Evolutionary conservation across 2,888 invertebrate genomes (phyloP).

Genomic region (Napeogenes sylphis): DNA sequence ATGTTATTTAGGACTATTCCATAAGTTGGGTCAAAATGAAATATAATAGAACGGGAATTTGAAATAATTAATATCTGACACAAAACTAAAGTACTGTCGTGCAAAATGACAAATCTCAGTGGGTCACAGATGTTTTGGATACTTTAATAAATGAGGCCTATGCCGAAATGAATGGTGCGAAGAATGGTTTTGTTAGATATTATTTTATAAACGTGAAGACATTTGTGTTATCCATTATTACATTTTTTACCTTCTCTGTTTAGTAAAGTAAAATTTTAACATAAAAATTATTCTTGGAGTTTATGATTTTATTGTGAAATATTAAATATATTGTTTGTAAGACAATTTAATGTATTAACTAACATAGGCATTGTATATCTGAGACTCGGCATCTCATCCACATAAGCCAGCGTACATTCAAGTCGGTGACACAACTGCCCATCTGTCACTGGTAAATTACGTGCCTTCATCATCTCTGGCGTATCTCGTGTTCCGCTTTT

Average conservation of each 20-base stretch:
- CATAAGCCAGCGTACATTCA: slow-evolving; percentile 28
- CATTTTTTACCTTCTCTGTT: background rate
- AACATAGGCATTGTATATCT: slow-evolving; percentile 24
- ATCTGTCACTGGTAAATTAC: slow-evolving; percentile 74
- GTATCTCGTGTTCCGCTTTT: slow-evolving; percentile 38
- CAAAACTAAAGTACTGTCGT: slow-evolving; percentile 38
- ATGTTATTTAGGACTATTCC: background rate
- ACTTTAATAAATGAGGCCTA: slow-evolving; percentile 71
- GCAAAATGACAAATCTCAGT: slow-evolving; percentile 60
- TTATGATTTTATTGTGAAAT: too few relatives aligned
- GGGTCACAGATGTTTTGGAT: slow-evolving; percentile 67
- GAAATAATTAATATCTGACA: slow-evolving; percentile 30
- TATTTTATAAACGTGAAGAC: background rate
- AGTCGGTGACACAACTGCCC: slow-evolving; percentile 50
- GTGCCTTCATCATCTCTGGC: slow-evolving; percentile 66
- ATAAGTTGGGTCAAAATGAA: slow-evolving; percentile 11
- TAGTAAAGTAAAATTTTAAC: too few relatives aligned
- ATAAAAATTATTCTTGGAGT: too few relatives aligned
- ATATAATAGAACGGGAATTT: slow-evolving; percentile 16
- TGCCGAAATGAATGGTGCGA: slow-evolving; percentile 48
- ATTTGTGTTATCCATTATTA: slow-evolving; percentile 12
- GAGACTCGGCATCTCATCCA: slow-evolving; percentile 32
- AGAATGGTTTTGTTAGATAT: slow-evolving; percentile 32
- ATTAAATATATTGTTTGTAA: background rate
- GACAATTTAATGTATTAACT: background rate